Percentiles rank a stretch among this genome's conserved stretches.
These are phyloP conservation scores for Herpetotheres cachinnans DNA, from an alignment of 2,113 vertebrate genomes.

Conservation along the genomic window DNA sequence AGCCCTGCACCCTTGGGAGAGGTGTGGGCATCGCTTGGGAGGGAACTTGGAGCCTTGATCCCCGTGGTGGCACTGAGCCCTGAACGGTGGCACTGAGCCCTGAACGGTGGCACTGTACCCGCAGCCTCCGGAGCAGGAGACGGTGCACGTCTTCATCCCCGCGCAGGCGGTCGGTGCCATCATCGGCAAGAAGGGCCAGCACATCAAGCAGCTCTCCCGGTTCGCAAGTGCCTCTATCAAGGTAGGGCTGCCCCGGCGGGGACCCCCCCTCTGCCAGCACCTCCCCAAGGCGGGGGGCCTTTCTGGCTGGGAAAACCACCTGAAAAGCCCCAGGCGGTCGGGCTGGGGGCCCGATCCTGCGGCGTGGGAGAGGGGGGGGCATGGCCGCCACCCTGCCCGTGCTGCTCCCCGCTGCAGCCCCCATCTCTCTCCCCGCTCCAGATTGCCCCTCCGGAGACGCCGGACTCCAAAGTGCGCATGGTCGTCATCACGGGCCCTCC, in stretches of 20 bases:
- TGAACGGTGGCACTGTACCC: not conserved
- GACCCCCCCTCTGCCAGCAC: no score
- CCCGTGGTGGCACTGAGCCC: not conserved
- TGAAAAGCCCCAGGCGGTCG: fast-evolving
- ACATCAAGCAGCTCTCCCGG: slow-evolving; percentile 95
- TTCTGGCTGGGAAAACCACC: not conserved
- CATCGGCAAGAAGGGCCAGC: slow-evolving; percentile 95
- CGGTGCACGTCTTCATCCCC: slow-evolving; percentile 93
- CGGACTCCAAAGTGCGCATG: slow-evolving; percentile 93
- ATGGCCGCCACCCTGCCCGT: not conserved
- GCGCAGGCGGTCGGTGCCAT: slow-evolving; percentile 94
- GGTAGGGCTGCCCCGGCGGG: slow-evolving; percentile 52
- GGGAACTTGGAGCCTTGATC: no score
- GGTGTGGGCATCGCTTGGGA: fast-evolving
- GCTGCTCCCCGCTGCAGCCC: fast-evolving
- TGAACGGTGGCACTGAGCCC: not conserved
- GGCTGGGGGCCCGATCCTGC: not conserved
- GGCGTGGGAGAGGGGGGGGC: not conserved
- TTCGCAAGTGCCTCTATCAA: slow-evolving; percentile 96
- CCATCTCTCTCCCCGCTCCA: slow-evolving; percentile 22
- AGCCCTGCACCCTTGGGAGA: not conserved
- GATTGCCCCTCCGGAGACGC: slow-evolving; percentile 91
- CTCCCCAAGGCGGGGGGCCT: fast-evolving
- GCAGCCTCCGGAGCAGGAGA: slow-evolving; percentile 89
- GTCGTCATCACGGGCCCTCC: slow-evolving; percentile 94